Base-by-base conservation (phyloP, 2,888 invertebrate species). In the Limenitis camilla region DNA sequence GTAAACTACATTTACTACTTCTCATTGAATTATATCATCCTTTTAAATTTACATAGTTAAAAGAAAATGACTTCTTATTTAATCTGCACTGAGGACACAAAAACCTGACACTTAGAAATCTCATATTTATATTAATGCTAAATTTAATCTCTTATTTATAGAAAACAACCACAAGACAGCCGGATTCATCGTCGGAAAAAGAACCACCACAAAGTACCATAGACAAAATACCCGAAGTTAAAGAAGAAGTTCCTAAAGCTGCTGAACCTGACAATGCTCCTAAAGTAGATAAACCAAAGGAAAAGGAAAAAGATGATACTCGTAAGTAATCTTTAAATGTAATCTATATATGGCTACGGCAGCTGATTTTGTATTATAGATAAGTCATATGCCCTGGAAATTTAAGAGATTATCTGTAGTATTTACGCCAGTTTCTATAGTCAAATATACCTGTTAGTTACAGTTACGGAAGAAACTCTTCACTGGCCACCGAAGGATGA, bases 151-250 rank as follows among this genome's bases (percentile, higher is more conserved):
- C 5, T 11, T 35, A 39, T 10, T 73, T 74, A 19, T 66, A 84
- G 81, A 83, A 86, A 71, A 78, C 85, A 6, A 87, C 87, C 9
- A 82, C 84, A 8, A 68, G 78, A 38, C 83, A 78, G 58, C 86
- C 85, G 0, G 87, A 87, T 43, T 71, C 85, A 0, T 82, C 86
- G 36, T 82, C 87, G 48, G 86, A 86, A 55, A 71, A 70, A 45
- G 79, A 79, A 31, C 76, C 78, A 6, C 75, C 78, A 0, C 74
- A 74, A 35, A 69, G 61, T 1, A 74, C 83, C 0, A 63, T 71
- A 10, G 86, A 84, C 6, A 73, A 62, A 11, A 57, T 74, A 36
- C 78, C 82, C 9, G 85, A 79, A 19, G 72, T 72, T 1, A 83
- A 81, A 49, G 80, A 81, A 35, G 80, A 82, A 6, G 58, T 61